Evolutionary conservation across 30 jellyfish, hydroid and myxozoan species (phyloP).

Genomic region (Chrysaora quinquecirrha): DNA sequence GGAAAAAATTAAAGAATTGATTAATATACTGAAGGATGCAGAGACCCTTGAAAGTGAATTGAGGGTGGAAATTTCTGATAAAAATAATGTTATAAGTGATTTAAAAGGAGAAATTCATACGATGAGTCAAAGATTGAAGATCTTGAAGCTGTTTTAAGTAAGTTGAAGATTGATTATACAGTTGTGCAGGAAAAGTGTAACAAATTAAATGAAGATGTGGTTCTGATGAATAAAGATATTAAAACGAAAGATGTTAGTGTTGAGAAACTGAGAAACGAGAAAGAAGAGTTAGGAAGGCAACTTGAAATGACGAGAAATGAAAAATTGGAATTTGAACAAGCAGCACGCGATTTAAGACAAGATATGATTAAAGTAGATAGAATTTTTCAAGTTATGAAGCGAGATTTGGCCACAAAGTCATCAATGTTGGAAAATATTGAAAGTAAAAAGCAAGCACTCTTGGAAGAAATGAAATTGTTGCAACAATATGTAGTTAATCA

Average conservation of each 20-base stretch:
- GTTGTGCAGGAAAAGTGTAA: background rate
- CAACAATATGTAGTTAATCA: conserved; percentile 36
- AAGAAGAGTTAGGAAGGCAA: conserved; percentile 16
- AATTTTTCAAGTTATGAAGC: conserved; percentile 58
- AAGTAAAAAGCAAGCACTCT: conserved; percentile 26
- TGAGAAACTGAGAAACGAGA: background rate
- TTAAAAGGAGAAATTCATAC: background rate
- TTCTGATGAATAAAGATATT: background rate
- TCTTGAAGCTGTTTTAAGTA: background rate
- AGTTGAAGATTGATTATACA: background rate
- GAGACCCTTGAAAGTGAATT: conserved; percentile 11
- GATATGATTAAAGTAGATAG: conserved; percentile 53
- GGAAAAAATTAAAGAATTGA: conserved; percentile 33
- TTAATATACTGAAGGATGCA: conserved; percentile 17
- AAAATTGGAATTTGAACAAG: conserved; percentile 42
- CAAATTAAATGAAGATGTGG: background rate
- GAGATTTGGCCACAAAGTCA: conserved; percentile 58
- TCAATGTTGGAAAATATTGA: conserved; percentile 46
- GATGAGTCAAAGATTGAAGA: conserved; percentile 15
- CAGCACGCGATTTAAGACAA: conserved; percentile 27
- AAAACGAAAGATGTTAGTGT: conserved; percentile 3
- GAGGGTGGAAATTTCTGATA: conserved; percentile 18
- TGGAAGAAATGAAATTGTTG: conserved; percentile 50
- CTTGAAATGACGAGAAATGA: conserved; percentile 25
- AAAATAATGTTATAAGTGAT: background rate